These are phyloP conservation scores for Rosalia funebris DNA, from an alignment of 2,888 invertebrate species.

Conservation along the genomic window DNA sequence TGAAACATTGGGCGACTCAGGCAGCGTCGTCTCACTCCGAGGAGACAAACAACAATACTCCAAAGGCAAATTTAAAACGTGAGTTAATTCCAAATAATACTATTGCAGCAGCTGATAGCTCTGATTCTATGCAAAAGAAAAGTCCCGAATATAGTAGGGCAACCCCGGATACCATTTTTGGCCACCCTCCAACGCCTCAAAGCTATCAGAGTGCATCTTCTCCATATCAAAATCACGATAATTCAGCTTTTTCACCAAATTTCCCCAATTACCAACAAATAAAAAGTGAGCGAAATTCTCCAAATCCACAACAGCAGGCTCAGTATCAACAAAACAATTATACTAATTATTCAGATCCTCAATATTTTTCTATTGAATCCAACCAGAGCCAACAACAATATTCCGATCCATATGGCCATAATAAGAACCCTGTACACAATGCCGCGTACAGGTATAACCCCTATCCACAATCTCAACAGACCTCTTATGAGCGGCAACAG, in stretches of 20 bases:
- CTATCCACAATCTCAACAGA: constrained; percentile 62
- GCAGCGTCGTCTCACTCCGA: constrained; percentile 60
- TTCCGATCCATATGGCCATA: constrained; percentile 57
- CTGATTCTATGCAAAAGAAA: constrained; percentile 74
- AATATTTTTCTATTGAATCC: constrained; percentile 57
- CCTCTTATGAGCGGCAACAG: constrained; percentile 65
- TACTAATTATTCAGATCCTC: constrained; percentile 48
- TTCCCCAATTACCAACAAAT: constrained; percentile 58
- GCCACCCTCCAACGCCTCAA: constrained; percentile 73
- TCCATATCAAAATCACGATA: constrained; percentile 71
- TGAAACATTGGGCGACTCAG: constrained; percentile 78
- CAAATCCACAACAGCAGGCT: constrained; percentile 51
- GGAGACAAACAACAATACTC: constrained; percentile 75
- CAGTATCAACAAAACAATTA: constrained; percentile 51
- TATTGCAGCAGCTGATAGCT: constrained; percentile 79
- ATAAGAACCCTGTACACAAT: constrained; percentile 51
- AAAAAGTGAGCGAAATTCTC: constrained; percentile 65
- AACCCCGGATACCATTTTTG: constrained; percentile 71
- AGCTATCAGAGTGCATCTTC: constrained; percentile 75
- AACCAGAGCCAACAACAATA: constrained; percentile 59
- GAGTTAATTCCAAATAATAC: constrained; percentile 66
- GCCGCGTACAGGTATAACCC: constrained; percentile 61
- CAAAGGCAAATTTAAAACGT: constrained; percentile 66
- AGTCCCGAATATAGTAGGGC: constrained; percentile 69
- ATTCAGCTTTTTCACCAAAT: constrained; percentile 68